phyloP scores from a whole-genome alignment of 2,113 vertebrate species.

The Pituophis catenifer region DNA sequence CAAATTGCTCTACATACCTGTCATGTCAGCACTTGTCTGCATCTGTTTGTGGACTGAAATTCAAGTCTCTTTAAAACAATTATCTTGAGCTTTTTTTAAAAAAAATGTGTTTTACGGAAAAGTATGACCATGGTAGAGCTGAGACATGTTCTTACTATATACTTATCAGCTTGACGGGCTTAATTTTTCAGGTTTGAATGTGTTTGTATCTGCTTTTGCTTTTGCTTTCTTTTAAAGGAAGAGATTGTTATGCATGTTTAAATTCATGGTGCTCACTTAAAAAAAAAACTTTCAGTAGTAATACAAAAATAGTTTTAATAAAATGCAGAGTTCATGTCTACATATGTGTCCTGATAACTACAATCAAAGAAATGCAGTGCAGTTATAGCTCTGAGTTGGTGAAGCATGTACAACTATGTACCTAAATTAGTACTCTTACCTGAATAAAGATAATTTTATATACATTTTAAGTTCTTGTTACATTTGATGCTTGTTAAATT shows the following conservation, averaged over 20 bases:
- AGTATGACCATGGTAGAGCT: conserved; percentile 46
- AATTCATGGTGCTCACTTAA: conserved; percentile 33
- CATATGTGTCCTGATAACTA: background rate
- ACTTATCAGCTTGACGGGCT: conserved; percentile 52
- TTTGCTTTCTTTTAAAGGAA: background rate
- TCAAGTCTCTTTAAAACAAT: conserved; percentile 65
- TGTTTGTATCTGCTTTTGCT: conserved; percentile 2
- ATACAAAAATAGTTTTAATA: conserved; percentile 30
- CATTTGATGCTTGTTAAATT: background rate
- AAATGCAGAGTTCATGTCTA: background rate
- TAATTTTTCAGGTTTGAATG: conserved; percentile 41
- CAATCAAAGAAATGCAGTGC: background rate
- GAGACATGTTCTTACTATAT: conserved; percentile 61
- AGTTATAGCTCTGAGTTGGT: background rate
- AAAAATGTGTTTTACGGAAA: conserved; percentile 50
- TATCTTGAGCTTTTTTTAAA: conserved; percentile 55
- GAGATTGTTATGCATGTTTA: conserved; percentile 31
- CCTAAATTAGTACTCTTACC: background rate
- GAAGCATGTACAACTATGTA: background rate
- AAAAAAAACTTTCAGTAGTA: background rate
- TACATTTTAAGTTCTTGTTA: background rate
- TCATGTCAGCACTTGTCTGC: conserved; percentile 70
- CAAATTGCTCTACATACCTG: conserved; percentile 59
- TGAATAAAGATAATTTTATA: background rate
- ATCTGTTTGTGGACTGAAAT: conserved; percentile 54